Base-by-base conservation (phyloP, 2,888 invertebrate species). In the Tuta absoluta region DNA sequence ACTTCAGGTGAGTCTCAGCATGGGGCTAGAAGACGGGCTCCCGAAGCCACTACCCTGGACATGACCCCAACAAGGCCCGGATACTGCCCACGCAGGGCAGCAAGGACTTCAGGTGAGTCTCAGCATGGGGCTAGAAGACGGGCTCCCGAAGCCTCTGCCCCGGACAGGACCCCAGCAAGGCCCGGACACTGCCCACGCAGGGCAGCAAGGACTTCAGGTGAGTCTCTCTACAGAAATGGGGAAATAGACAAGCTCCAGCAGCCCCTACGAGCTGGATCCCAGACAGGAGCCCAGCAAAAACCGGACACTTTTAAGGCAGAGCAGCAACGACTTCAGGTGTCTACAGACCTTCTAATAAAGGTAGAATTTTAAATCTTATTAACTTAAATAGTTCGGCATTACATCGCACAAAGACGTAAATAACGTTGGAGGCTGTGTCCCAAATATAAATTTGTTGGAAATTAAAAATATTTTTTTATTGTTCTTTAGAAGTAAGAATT, bases 21-120 rank as follows among this genome's bases (percentile, higher is more conserved):
- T 96, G 96, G 94, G 95, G 95, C 67, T 93, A 94, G 77, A 94
- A 94, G 74, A 90, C 93, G 1, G 80, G 92, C 21, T 92, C 91
- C 5, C 83, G 84, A 21, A 84, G 75, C 14, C 71, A 91, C 12
- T 91, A 91, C 41, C 73, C 79, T 0, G 83, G 80, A 2, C 86
- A 81, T 67, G 89, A 89, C 63, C 73, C 80, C 4, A 82, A 74
- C 78, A 90, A 91, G 65, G 74, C 89, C 12, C 80, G 89, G 67
- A 88, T 91, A 0, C 74, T 91, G 63, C 91, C 91, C 14, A 86
- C 60, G 60, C 86, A 85, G 69, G 80, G 84, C 38, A 89, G 84
- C 75, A 92, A 92, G 72, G 41, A 41, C 41, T 41, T 41, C 41
- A 41, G 41, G 41, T 41, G 14, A 41, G 28, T 28, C 28, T 28